Percentiles rank a stretch among this genome's conserved stretches.
Conservation (phyloP, 64 coral and sea anemone genomes). For the Pocillopora damicornis region DNA sequence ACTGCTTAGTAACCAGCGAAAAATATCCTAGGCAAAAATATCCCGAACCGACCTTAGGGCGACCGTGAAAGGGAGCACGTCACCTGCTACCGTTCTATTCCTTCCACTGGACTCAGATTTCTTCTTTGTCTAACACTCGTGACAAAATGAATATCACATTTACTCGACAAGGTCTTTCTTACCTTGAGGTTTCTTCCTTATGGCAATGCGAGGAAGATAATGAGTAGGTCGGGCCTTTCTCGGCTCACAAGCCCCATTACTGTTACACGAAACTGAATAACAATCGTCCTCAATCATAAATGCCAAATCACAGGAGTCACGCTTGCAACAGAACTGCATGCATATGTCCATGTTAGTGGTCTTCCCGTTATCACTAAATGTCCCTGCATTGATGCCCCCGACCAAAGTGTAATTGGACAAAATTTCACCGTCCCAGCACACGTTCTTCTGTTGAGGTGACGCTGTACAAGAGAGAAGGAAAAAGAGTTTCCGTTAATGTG, state of each 20-base stretch:
- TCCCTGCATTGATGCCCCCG: conserved; percentile 76
- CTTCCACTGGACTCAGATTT: too few relatives aligned
- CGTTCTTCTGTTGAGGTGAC: conserved; percentile 19
- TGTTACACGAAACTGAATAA: conserved; percentile 83
- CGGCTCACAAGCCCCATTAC: conserved; percentile 66
- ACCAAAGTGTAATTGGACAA: conserved; percentile 75
- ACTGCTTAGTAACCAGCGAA: too few relatives aligned
- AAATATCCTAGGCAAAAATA: too few relatives aligned
- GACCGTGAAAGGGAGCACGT: too few relatives aligned
- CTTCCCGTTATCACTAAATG: conserved; percentile 88
- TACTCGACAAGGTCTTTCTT: not conserved
- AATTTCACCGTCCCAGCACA: conserved; percentile 81
- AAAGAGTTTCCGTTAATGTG: not conserved
- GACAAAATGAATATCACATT: too few relatives aligned
- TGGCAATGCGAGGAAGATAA: conserved; percentile 77
- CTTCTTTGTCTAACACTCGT: too few relatives aligned
- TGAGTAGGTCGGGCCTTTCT: conserved; percentile 68
- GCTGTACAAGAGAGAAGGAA: conserved; percentile 1
- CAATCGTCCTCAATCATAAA: conserved; percentile 98
- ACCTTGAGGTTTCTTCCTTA: conserved; percentile 73
- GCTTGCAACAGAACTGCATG: conserved; percentile 92
- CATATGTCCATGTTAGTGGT: conserved; percentile 81
- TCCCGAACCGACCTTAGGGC: too few relatives aligned
- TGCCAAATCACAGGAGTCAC: conserved; percentile 76
- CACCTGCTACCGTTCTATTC: too few relatives aligned